Evolutionary conservation across 2,113 vertebrate genomes (phyloP), one percentile per base, ranked within the genome.

Genomic region (Vulpes ferrilata): DNA sequence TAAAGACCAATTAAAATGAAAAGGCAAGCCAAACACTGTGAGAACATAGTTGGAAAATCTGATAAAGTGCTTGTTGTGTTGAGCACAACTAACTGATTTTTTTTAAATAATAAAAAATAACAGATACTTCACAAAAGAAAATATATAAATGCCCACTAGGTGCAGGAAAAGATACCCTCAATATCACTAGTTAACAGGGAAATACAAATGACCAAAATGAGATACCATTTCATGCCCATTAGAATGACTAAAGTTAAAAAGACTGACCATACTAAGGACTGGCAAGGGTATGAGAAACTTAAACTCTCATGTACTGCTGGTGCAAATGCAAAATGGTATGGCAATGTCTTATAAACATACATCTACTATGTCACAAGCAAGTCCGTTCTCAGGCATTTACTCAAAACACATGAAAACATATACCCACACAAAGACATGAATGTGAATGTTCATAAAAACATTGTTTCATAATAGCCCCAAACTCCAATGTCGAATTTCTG

Each of bases 1-100:
- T 8, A 48, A 85, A 96, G 53, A 60, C 25, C 13, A 55, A 84
- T 53, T 96, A 88, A 78, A 86, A 73, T 25, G 84, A 86, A 85
- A 60, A 84, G 95, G 86, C 32, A 85, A 78, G 48, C 11, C 79
- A 88, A 6, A 88, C 48, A 74, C 60, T 27, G 32, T 60, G 53
- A 96, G 51, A 83, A 76, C 11, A 85, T 11, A 62, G 7, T 27
- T 71, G 11, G 57, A 80, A 76, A 95, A 59, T 59, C 22, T 95
- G 73, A 74, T 64, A 79, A 84, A 88, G 35, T 55, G 23, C 43
- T 73, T 62, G 32, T 74, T 48, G 64, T 86, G 25, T 15, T 82
- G 43, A 51, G 35, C 32, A 86, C 27, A 65, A 59, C 19, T 90
- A 23, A 51, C 9, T 27, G 19, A 62, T 57, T n/a, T 27, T 67